Evolutionary conservation across 2,888 invertebrate species (phyloP).

Genomic region (Miltochrista miniata): DNA sequence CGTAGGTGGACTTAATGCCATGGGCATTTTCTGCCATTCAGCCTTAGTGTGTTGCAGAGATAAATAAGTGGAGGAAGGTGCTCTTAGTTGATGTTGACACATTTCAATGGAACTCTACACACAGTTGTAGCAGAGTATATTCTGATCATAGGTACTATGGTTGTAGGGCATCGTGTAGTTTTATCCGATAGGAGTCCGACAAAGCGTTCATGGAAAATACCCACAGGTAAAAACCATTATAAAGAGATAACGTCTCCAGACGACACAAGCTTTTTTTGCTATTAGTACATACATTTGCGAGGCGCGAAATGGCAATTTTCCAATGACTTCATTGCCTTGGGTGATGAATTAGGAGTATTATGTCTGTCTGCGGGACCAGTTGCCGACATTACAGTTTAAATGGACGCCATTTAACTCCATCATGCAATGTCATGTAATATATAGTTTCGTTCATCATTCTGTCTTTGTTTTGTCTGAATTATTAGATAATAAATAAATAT

Average conservation of each 20-base stretch:
- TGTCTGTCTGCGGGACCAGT: constrained; percentile 33
- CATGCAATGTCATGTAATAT: constrained; percentile 25
- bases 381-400: constrained; percentile 53
- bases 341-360: constrained; percentile 40
- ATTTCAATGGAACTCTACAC: too few relatives aligned
- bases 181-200: too few relatives aligned
- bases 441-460: constrained; percentile 7
- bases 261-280: not conserved
- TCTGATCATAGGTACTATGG: too few relatives aligned
- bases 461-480: not conserved
- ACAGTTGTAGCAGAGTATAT: too few relatives aligned
- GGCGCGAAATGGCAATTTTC: constrained; percentile 14
- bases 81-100: too few relatives aligned
- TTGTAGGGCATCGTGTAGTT: too few relatives aligned
- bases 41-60: too few relatives aligned
- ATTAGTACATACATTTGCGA: constrained; percentile 1
- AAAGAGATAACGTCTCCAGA: not conserved
- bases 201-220: too few relatives aligned
- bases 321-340: constrained; percentile 22
- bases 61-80: too few relatives aligned
- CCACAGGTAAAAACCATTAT: not conserved
- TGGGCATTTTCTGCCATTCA: too few relatives aligned
- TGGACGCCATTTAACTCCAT: constrained; percentile 34
- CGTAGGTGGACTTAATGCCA: too few relatives aligned
- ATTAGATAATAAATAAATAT: too few relatives aligned